A percentile compares a stretch with the other conserved stretches of the same genome.
Conservation (phyloP, 2,113 vertebrate genomes). For the Abramis brama region DNA sequence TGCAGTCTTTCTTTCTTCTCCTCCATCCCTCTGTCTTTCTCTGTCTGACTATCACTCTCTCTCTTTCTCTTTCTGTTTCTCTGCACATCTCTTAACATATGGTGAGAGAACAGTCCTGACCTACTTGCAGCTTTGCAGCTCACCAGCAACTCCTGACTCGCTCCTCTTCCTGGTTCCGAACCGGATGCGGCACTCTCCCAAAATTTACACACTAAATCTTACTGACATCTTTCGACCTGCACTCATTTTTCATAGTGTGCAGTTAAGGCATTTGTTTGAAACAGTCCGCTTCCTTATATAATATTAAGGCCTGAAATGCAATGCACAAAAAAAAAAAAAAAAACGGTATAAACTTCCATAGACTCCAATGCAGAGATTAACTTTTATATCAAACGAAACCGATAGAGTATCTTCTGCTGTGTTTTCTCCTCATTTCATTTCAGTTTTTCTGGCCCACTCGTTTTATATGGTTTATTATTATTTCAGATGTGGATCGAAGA, state of each 20-base stretch:
- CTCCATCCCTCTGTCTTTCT: not conserved
- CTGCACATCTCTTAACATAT: slow-evolving; percentile 69
- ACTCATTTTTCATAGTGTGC: slow-evolving; percentile 62
- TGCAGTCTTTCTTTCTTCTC: slow-evolving; percentile 18
- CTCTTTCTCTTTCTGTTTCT: slow-evolving; percentile 22
- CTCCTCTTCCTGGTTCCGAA: slow-evolving; percentile 53
- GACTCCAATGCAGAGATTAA: not conserved
- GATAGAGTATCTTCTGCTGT: not conserved
- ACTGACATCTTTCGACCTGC: slow-evolving; percentile 54
- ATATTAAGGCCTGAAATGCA: not conserved
- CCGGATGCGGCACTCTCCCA: slow-evolving; percentile 46
- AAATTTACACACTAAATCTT: slow-evolving; percentile 63
- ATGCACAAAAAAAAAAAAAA: not conserved
- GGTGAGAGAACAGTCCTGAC: slow-evolving; percentile 75
- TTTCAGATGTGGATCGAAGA: slow-evolving; percentile 66
- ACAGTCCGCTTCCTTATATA: not conserved
- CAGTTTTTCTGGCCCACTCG: slow-evolving; percentile 26
- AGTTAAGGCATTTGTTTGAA: slow-evolving; percentile 30
- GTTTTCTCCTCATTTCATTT: slow-evolving; percentile 19
- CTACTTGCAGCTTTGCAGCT: slow-evolving; percentile 72
- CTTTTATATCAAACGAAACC: not conserved
- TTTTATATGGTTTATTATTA: slow-evolving; percentile 62
- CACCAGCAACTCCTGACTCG: slow-evolving; percentile 62
- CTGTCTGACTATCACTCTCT: slow-evolving; percentile 10
- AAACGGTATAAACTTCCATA: not conserved